phyloP scores from a whole-genome alignment of 2,888 invertebrate genomes.

The Phragmatobia fuliginosa region DNA sequence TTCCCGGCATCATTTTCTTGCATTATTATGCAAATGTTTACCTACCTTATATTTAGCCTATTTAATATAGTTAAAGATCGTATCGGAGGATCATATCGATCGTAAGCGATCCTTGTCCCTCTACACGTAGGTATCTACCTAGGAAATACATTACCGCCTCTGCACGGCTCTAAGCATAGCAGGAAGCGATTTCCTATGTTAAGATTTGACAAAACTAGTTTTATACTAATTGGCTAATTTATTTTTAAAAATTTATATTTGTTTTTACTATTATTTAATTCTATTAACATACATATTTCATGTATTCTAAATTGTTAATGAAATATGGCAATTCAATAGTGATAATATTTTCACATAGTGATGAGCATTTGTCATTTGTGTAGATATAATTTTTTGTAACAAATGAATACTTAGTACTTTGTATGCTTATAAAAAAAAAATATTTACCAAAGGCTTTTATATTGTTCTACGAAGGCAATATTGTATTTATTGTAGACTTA shows the following conservation, averaged over 20 bases:
- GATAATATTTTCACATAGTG: background rate
- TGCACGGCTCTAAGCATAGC: slow-evolving; percentile 24
- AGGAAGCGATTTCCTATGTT: slow-evolving; percentile 24
- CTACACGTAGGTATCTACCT: slow-evolving; percentile 55
- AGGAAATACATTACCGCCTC: slow-evolving; percentile 48
- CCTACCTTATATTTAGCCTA: slow-evolving; percentile 26
- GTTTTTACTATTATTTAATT: background rate
- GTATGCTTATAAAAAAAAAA: background rate
- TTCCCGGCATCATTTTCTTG: too few species aligned
- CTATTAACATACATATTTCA: background rate
- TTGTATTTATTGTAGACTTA: background rate
- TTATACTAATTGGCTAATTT: background rate
- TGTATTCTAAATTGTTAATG: background rate
- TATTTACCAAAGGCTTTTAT: too few species aligned
- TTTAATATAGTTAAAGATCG: slow-evolving; percentile 55
- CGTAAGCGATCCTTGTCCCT: slow-evolving; percentile 61
- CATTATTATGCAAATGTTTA: slow-evolving; percentile 47
- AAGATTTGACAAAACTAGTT: background rate
- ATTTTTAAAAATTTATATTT: background rate
- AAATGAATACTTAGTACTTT: background rate
- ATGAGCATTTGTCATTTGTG: background rate
- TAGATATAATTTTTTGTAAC: background rate
- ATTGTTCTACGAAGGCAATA: too few species aligned
- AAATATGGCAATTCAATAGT: background rate
- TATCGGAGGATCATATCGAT: slow-evolving; percentile 66